Evolutionary conservation across 35 echinoderm and acorn worm genomes (phyloP), one percentile per base, ranked within the genome.

Genomic region (Diadema setosum): DNA sequence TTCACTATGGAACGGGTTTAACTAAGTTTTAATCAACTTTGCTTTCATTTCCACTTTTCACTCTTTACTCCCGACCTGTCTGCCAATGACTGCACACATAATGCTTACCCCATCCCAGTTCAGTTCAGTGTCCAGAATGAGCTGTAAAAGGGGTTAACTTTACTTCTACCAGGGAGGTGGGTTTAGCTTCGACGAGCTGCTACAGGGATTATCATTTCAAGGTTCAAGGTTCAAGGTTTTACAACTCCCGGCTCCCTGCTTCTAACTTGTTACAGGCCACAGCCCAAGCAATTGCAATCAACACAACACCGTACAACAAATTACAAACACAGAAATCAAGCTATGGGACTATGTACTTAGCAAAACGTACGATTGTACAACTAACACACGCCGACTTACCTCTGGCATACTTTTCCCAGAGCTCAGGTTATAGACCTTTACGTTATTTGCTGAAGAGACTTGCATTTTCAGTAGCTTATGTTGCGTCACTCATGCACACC

Each of bases 371-470:
- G 27, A 9, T 40, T 45, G 36, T 70, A 16, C 24, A 81, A 32
- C 32, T 86, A 25, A 29, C 56, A 5, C 14, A 29, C 34, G 25
- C 16, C 7, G 14, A 78, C 94, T 85, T 93, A 96, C 94, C 58
- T 88, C 90, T 80, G 94, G 94, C 20, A 96, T 56, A 46, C 85
- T 89, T 90, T 96, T 96, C 24, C 94, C 94, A 49, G 86, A 63
- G 63, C 94, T 96, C 5, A 96, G 83, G 45, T 96, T 96, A 49
- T 96, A 96, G 29, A 96, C 90, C 84, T 96, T 96, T 35, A 96
- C 94, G 65, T 96, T 93, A 82, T 96, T 96, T 26, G 94, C 85
- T 70, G 88, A 84, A 57, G 90, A 92, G 15, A 96, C 94, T 33
- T 96, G 94, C 94, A 96, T 96, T 11, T 46, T 87, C 4, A 2